Base-by-base conservation (phyloP, 30 jellyfish, hydroid and myxozoan genomes). In the Turritopsis dohrnii region DNA sequence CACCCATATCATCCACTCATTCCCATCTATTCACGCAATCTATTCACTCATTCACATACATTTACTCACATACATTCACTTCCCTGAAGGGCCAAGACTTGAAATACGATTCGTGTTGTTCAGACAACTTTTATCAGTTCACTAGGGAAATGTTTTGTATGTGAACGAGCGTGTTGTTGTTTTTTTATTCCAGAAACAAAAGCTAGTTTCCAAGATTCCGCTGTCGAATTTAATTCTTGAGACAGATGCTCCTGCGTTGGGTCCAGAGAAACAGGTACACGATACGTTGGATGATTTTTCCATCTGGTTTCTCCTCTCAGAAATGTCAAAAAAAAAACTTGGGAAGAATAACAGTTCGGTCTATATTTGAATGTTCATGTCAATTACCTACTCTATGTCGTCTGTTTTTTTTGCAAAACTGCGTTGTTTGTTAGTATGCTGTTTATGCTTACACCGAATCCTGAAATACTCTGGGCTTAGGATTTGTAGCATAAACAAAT, bases 231-330 rank as follows among this genome's bases (percentile, higher is more conserved):
- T 94, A 73, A 87, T 94, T n/a, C 85, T 94, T 23, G 99, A 94
- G 79, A 94, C 99, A 24, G 99, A 94, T 84, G 96, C 99, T 7
- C 99, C 99, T 18, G 99, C 99, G 0, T 91, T 94, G 9, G 99
- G 99, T 1, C 99, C 99, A 17, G 93, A 89, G 29, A 94, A 83
- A 53, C 93, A 82, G 99, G 99, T 94, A 82, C 41, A 28, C 8
- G 18, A n/a, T n/a, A n/a, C n/a, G n/a, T n/a, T n/a, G n/a, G n/a
- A n/a, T n/a, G n/a, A n/a, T n/a, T n/a, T n/a, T n/a, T n/a, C n/a
- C n/a, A 21, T 19, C 19, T 69, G 9, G 9, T 69, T 69, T 41
- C 60, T 41, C 5, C 9, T 41, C 60, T 41, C 60, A 13, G 60
- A 41, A 41, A 41, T 41, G 13, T n/a, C n/a, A n/a, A n/a, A n/a